Percentiles rank a stretch among this genome's conserved stretches.
Evolutionary conservation across 1,140 invertebrate genomes (phyloP).

Genomic region (Lepidurus packardi): DNA sequence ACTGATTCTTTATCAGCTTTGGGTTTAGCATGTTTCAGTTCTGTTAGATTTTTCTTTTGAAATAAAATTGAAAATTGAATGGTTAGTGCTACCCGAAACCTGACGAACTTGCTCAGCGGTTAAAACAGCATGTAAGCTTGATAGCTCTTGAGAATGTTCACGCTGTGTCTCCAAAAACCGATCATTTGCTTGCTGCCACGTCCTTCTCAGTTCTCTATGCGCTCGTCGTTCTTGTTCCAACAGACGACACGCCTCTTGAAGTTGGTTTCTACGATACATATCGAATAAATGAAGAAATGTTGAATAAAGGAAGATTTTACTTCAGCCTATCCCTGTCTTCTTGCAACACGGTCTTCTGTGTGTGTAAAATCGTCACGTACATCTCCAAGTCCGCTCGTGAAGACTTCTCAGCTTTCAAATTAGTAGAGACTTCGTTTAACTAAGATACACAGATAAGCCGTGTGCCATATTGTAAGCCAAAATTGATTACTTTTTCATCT

Average conservation of each 20-base stretch:
- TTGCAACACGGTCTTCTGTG: constrained; percentile 50
- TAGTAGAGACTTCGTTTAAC: constrained; percentile 41
- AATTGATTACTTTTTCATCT: constrained; percentile 51
- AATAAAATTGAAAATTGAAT: background rate
- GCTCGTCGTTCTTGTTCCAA: constrained; percentile 48
- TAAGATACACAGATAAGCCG: constrained; percentile 31
- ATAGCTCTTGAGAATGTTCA: constrained; percentile 47
- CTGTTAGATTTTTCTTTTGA: background rate
- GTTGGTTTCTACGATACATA: constrained; percentile 18
- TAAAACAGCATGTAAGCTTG: background rate
- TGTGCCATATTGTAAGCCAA: background rate
- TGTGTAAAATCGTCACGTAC: constrained; percentile 52
- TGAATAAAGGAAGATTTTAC: constrained; percentile 25
- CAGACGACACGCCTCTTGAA: constrained; percentile 43
- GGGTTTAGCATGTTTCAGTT: background rate
- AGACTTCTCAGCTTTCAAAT: constrained; percentile 44
- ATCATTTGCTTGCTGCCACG: constrained; percentile 53
- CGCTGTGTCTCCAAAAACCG: constrained; percentile 52
- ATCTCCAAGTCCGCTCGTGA: constrained; percentile 50
- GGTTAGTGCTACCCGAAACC: background rate
- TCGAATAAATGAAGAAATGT: background rate
- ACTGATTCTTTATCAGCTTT: background rate
- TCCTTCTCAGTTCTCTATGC: constrained; percentile 48
- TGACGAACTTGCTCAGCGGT: background rate
- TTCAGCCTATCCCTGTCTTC: constrained; percentile 48